Conservation (phyloP, 23 tunicate genomes). For the Phallusia fumigata region DNA sequence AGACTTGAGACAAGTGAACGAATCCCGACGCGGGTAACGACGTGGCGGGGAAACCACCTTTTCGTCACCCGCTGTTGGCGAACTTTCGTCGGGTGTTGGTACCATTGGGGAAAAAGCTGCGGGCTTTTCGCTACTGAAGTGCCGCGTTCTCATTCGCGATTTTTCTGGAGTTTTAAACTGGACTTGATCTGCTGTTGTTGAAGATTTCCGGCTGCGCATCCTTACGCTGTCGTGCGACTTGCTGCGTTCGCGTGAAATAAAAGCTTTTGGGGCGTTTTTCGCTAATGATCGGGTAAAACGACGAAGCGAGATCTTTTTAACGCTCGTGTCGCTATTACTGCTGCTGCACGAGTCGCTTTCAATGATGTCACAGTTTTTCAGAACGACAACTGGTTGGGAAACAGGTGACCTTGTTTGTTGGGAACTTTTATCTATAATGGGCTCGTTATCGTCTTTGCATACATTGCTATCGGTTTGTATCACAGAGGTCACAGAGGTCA, state of each 20-base stretch:
- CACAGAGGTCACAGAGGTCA: background rate
- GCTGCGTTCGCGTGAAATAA: background rate
- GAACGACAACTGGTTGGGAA: background rate
- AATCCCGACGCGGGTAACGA: slow-evolving; percentile 71
- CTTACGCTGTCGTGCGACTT: slow-evolving; percentile 6
- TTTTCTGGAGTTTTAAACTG: background rate
- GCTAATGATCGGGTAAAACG: background rate
- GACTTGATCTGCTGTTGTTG: background rate
- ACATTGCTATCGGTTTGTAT: background rate
- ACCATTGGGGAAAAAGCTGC: background rate
- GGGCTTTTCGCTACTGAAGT: background rate
- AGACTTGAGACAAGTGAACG: slow-evolving; percentile 75
- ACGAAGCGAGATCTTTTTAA: background rate
- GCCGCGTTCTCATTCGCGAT: background rate
- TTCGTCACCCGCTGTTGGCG: slow-evolving; percentile 2
- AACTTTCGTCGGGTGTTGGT: background rate
- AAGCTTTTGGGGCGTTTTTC: background rate
- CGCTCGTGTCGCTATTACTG: background rate
- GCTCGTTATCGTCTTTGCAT: background rate
- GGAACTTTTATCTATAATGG: background rate
- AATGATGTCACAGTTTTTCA: background rate
- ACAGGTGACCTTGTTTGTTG: background rate
- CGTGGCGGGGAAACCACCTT: slow-evolving; percentile 35
- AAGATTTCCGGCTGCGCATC: background rate
- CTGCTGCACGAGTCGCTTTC: background rate